A percentile compares a stretch with the other conserved stretches of the same genome.
Conservation (phyloP, 1,140 invertebrate genomes). For the Drosophila miranda region DNA sequence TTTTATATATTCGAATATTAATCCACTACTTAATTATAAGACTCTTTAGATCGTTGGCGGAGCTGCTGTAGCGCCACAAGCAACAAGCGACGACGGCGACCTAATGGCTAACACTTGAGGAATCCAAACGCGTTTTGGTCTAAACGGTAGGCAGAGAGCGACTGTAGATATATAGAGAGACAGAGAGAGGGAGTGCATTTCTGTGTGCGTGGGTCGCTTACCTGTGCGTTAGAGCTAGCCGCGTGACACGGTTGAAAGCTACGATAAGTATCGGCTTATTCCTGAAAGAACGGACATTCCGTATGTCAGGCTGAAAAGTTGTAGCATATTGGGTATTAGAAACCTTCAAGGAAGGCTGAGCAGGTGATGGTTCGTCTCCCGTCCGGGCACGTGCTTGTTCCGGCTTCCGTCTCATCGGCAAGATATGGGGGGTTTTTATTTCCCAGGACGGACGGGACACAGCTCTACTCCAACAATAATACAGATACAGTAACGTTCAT, state of each 20-base stretch:
- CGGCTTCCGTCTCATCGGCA: too few relatives aligned
- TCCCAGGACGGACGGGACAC: too few relatives aligned
- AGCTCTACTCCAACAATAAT: too few relatives aligned
- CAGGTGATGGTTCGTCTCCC: too few relatives aligned
- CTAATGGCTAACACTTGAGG: conserved; percentile 48
- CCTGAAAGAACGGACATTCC: too few relatives aligned
- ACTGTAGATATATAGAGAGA: conserved; percentile 1
- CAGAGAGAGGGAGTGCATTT: conserved; percentile 14
- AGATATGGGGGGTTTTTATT: too few relatives aligned
- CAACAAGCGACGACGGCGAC: conserved; percentile 62
- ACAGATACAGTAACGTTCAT: too few relatives aligned
- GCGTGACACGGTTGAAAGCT: conserved; percentile 16
- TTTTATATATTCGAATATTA: not conserved
- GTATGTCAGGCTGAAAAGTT: not conserved
- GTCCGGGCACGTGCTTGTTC: too few relatives aligned
- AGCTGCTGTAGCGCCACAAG: conserved; percentile 8
- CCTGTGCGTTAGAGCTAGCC: conserved; percentile 5
- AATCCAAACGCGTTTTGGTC: conserved; percentile 66
- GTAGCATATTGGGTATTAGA: too few relatives aligned
- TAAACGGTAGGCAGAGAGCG: conserved; percentile 41
- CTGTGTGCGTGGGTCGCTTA: conserved; percentile 31
- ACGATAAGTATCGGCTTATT: conserved; percentile 12
- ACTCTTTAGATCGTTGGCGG: conserved; percentile 1
- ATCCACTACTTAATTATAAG: conserved; percentile 2
- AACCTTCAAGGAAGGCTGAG: too few relatives aligned